phyloP scores from a whole-genome alignment of 2,113 vertebrate genomes.

The Propithecus coquereli region DNA sequence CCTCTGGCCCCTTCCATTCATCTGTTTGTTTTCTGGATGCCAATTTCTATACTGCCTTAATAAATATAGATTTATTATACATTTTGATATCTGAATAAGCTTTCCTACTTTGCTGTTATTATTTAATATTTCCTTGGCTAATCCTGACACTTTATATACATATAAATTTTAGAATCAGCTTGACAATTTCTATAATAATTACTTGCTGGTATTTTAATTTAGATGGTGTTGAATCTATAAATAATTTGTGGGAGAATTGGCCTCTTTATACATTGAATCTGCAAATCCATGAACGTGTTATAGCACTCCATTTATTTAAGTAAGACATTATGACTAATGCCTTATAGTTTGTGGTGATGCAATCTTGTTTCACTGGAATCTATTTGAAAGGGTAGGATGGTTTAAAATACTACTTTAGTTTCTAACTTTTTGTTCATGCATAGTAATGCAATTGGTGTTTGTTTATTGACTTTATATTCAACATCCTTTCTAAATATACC shows the following conservation, averaged over 20 bases:
- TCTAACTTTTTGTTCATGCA: background rate
- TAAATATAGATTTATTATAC: background rate
- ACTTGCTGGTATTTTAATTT: background rate
- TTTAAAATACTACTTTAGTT: background rate
- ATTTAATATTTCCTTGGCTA: background rate
- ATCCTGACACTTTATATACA: background rate
- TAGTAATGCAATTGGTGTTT: background rate
- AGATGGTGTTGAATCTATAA: background rate
- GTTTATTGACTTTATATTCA: background rate
- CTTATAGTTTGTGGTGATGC: background rate
- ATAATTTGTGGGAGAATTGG: background rate
- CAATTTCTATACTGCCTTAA: background rate
- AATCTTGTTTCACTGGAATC: background rate
- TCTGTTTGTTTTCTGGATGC: background rate
- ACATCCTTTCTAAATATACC: background rate
- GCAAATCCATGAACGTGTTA: background rate
- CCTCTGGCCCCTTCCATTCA: background rate
- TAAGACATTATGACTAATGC: background rate
- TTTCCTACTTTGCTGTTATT: background rate
- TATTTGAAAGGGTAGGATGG: background rate
- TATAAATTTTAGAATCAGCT: background rate
- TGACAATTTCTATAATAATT: background rate
- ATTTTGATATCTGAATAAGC: background rate
- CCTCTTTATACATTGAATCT: background rate
- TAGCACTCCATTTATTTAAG: background rate